Base-by-base conservation (phyloP, 2,888 invertebrate genomes). In the Scelioninae gen. 1 region DNA sequence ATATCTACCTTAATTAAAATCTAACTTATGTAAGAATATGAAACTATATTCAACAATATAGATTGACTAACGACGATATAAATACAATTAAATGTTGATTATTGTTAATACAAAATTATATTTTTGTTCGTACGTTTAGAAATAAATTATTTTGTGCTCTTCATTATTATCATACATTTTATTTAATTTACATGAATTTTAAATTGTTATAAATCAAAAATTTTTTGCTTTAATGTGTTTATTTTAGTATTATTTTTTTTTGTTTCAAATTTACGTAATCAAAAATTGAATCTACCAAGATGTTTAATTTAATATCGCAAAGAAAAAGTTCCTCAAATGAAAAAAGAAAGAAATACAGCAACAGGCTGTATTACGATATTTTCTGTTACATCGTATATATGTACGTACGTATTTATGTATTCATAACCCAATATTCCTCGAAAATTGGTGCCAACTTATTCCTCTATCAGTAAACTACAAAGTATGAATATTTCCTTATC, bases 391-490 rank as follows among this genome's bases (percentile, higher is more conserved):
- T 40, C 11, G 7, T 40, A 7, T 40, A 10, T 40, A 40, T 4
- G 11, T 40, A 4, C 5, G n/a, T n/a, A n/a, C n/a, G n/a, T n/a
- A 40, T 10, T 8, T 7, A 40, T 40, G 40, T 40, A 40, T 11
- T 40, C 11, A 40, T 40, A 40, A 40, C 10, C 11, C 40, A 23
- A 7, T 45, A 2, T 32, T n/a, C 31, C 1, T 29, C 45, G 15
- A 23, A 47, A 49, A 65, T 65, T 49, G 63, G 32, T 65, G 63
- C 63, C 63, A 65, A 65, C 47, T 65, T 34, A 38, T 43, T 38
- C 5, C 38, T n/a, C 51, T 38, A 32, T 15, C 15, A 34, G 16
- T 8, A 23, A 23, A 23, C 23, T 23, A 43, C n/a, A 43, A 47
- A 31, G 15, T 23, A 32, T 31, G 45, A 45, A n/a, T 43, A 47